A percentile compares a stretch with the other conserved stretches of the same genome.
Conservation (phyloP, 2,888 invertebrate genomes). For the Ichneumon xanthorius region DNA sequence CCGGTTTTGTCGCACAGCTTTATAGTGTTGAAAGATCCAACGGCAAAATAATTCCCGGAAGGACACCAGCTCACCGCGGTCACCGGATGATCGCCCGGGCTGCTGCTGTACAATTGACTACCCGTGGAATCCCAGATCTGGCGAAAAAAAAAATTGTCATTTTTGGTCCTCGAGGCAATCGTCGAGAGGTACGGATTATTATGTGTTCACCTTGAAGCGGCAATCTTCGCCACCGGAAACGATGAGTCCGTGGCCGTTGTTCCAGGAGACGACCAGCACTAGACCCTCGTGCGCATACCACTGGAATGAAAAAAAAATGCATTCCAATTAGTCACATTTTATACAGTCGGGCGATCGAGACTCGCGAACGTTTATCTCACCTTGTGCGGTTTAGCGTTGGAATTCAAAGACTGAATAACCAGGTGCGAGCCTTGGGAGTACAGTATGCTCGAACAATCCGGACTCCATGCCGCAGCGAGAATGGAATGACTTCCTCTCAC, state of each 20-base stretch:
- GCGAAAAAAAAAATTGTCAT: background rate
- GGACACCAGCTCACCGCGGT: conserved; percentile 96
- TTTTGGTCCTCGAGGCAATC: background rate
- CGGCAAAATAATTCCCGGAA: conserved; percentile 95
- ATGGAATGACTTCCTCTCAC: conserved; percentile 93
- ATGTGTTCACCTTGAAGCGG: conserved; percentile 89
- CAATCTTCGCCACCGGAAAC: conserved; percentile 99
- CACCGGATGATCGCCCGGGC: conserved; percentile 95
- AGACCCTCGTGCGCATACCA: conserved; percentile 99
- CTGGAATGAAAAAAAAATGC: conserved; percentile 85
- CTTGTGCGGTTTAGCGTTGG: conserved; percentile 90
- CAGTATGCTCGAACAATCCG: conserved; percentile 89
- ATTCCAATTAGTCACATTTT: background rate
- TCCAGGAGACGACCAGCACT: conserved; percentile 97
- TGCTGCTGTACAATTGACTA: conserved; percentile 93
- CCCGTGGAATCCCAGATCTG: conserved; percentile 97
- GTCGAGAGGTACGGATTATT: background rate
- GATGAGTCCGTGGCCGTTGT: conserved; percentile 95
- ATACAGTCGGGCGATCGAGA: conserved; percentile 8
- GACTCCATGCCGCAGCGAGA: conserved; percentile 94
- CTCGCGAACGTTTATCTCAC: conserved; percentile 82
- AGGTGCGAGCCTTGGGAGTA: conserved; percentile 90
- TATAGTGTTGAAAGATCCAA: conserved; percentile 97
- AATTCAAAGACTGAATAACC: conserved; percentile 90
- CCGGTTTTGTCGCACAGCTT: conserved; percentile 97